Percentiles rank a stretch among this genome's conserved stretches.
phyloP scores from a whole-genome alignment of 2,797 vertebrate genomes.

The Pseudochaenichthys georgianus region DNA sequence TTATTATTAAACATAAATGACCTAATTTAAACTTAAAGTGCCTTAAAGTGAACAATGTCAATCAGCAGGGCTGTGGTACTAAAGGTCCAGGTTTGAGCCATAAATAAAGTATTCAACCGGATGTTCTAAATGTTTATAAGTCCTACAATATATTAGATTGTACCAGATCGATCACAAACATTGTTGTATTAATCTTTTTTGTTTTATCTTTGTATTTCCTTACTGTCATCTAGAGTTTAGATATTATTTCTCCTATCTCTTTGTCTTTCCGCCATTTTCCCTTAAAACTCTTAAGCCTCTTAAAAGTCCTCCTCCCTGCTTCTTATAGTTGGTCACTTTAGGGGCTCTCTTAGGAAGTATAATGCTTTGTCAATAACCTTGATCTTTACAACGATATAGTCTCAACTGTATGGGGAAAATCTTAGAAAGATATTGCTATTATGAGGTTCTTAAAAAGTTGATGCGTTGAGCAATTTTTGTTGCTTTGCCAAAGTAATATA shows the following conservation, averaged over 20 bases:
- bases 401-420: neutral
- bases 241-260: neutral
- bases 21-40: neutral
- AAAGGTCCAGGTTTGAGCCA: neutral
- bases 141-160: no score
- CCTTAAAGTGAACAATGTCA: neutral
- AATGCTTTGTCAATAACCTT: neutral
- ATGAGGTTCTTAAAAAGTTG: no score
- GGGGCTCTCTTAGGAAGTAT: no score
- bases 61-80: constrained; percentile 4
- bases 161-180: neutral
- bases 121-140: neutral
- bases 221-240: neutral
- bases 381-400: neutral
- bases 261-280: neutral
- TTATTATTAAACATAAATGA: neutral
- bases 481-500: no score
- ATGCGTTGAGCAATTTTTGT: no score
- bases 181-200: neutral
- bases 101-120: neutral
- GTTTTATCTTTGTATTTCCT: neutral
- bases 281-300: neutral
- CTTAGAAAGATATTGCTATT: no score
- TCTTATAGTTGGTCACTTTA: neutral
- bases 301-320: neutral